phyloP scores from a whole-genome alignment of 2,797 vertebrate genomes.

The Babyrousa celebensis region DNA sequence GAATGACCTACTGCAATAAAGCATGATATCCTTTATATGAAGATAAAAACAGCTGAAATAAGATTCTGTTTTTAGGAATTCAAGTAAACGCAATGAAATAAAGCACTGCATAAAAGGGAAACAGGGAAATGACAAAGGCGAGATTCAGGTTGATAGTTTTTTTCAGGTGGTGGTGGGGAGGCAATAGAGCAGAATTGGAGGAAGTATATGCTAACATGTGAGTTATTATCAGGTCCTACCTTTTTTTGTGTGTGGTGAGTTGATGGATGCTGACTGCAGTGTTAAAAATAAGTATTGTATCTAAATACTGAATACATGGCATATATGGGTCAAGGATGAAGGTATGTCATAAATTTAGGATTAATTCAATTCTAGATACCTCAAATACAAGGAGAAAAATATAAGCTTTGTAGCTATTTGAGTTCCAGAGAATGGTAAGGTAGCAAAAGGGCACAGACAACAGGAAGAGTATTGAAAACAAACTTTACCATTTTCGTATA shows the following conservation, averaged over 20 bases:
- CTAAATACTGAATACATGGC: not conserved
- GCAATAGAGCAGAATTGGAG: not conserved
- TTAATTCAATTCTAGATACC: not conserved
- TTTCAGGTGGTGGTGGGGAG: not conserved
- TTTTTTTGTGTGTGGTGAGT: not conserved
- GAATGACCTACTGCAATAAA: not conserved
- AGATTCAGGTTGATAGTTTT: not conserved
- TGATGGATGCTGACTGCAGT: not conserved
- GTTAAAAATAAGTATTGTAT: not conserved
- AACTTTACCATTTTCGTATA: not conserved
- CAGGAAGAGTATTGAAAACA: not conserved
- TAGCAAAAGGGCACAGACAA: not conserved
- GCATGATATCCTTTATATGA: not conserved
- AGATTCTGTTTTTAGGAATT: constrained; percentile 21
- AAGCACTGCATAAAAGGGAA: not conserved
- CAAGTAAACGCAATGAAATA: not conserved
- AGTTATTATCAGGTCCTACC: not conserved
- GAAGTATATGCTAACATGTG: fast-evolving
- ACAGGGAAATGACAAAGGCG: not conserved
- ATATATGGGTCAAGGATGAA: not conserved
- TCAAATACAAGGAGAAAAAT: not conserved
- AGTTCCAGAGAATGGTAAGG: not conserved
- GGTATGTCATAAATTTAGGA: not conserved
- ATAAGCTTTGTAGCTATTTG: not conserved
- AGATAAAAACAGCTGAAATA: not conserved